Evolutionary conservation across 2,113 vertebrate species (phyloP), one percentile per base, ranked within the genome.

Genomic region (Paraplagusia blochii): DNA sequence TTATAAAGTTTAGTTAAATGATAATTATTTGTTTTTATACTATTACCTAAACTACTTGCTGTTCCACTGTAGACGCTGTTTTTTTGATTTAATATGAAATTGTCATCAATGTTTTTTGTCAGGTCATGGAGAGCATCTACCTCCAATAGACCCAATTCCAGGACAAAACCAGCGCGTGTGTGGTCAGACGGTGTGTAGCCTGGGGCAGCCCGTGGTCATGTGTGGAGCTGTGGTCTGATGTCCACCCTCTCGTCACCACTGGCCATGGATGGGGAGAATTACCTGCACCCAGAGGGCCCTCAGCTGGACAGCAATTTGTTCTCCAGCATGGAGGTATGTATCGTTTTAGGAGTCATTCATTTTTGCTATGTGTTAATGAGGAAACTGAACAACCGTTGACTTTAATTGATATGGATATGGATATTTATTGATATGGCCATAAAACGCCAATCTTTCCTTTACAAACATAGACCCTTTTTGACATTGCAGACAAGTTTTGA

Each of bases 181-280:
- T 63, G 19, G 57, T 74, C 14, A 14, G 60, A 60, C 62, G 67
- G 83, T 56, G 67, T 18, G 7, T 60, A 59, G 54, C 70, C 61
- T 61, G 63, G 75, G 69, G 84, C 71, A 70, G 73, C 66, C 77
- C 59, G 75, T 75, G 69, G 79, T 83, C 79, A 89, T 90, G 89
- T 81, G 77, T 72, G 56, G 68, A 59, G 71, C 80, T 67, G 71
- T 58, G 81, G 76, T 85, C 88, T 90, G 84, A 92, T 91, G 90
- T 86, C 85, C 65, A 88, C 76, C 77, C 84, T 90, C 63, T 85
- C 83, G 69, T 85, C 85, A 83, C 78, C 85, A 44, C 81, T 86
- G 84, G 89, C 79, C 86, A 92, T 92, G 91, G 90, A 92, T 76
- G 86, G 85, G 89, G 89, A 90, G 83, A 88, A 88, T 83, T 90